Conservation (phyloP, 2,113 vertebrate genomes). For the Otocyon megalotis region DNA sequence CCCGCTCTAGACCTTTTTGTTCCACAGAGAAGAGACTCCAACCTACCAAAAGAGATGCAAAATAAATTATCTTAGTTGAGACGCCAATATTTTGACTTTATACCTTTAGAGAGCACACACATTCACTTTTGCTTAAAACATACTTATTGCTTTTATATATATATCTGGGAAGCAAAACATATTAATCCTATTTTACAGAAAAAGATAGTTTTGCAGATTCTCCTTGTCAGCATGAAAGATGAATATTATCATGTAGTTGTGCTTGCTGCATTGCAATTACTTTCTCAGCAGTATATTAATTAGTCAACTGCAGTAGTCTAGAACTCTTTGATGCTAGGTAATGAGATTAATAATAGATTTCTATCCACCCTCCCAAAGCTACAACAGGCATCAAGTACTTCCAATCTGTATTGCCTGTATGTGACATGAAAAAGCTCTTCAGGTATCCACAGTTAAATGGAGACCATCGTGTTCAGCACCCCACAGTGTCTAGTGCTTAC, state of each 20-base stretch:
- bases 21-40: not conserved
- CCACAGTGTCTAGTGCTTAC: rapidly evolving
- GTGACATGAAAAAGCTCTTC: slow-evolving; percentile 8
- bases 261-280: slow-evolving; percentile 84
- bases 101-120: not conserved
- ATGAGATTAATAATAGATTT: slow-evolving; percentile 84
- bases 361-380: slow-evolving; percentile 71
- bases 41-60: not conserved
- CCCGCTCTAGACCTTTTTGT: not conserved
- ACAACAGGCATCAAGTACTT: slow-evolving; percentile 44
- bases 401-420: slow-evolving; percentile 9
- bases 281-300: slow-evolving; percentile 88
- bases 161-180: slow-evolving; percentile 52
- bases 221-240: slow-evolving; percentile 80
- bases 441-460: not conserved
- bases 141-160: not conserved
- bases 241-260: slow-evolving; percentile 76
- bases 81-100: not conserved
- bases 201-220: slow-evolving; percentile 67
- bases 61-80: not conserved
- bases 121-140: slow-evolving; percentile 21
- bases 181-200: slow-evolving; percentile 50
- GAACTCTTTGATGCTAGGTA: slow-evolving; percentile 83
- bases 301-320: slow-evolving; percentile 80
- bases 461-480: not conserved